Evolutionary conservation across 2,113 vertebrate genomes (phyloP), one percentile per base, ranked within the genome.

Genomic region (Furnarius figulus): DNA sequence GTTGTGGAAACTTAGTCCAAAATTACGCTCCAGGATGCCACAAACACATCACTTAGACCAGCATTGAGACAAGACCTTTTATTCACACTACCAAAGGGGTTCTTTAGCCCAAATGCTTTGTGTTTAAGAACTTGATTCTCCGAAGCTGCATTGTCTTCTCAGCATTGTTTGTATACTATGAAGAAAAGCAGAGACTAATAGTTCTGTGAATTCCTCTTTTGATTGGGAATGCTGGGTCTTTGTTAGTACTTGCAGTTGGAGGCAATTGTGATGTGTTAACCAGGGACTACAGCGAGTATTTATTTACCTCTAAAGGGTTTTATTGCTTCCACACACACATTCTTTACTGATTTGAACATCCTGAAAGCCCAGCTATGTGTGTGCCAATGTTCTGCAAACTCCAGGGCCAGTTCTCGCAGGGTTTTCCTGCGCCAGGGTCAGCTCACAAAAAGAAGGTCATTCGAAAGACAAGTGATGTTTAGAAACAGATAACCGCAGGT

Each of bases 271-370:
- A 2, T 59, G 78, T 71, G 90, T 85, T 92, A 77, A 88, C 13
- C 76, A 46, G 75, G 72, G 67, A 47, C 72, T 40, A 6, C 65
- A 67, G 78, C 37, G 1, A 20, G 85, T 58, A 56, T 93, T 96
- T 96, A 86, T 96, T 96, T 96, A 93, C 95, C 91, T 94, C 87
- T 37, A 0, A 85, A 85, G 91, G 82, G 79, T 80, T 96, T 97
- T 96, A 95, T 94, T 85, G 35, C 92, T 93, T 93, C 82, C 96
- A 91, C 85, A 89, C 80, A 72, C 85, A 25, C 93, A 95, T 96
- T 96, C 95, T 81, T 96, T 71, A 85, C 82, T 40, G 85, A 59
- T 91, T 71, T 42, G 82, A 85, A 77, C 94, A 90, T 85, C 95
- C 90, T 94, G 90, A 85, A 71, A 92, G 95, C 66, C 52, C 37